Evolutionary conservation across 2,888 invertebrate species (phyloP), one percentile per base, ranked within the genome.

Genomic region (Drosophila demipolita): DNA sequence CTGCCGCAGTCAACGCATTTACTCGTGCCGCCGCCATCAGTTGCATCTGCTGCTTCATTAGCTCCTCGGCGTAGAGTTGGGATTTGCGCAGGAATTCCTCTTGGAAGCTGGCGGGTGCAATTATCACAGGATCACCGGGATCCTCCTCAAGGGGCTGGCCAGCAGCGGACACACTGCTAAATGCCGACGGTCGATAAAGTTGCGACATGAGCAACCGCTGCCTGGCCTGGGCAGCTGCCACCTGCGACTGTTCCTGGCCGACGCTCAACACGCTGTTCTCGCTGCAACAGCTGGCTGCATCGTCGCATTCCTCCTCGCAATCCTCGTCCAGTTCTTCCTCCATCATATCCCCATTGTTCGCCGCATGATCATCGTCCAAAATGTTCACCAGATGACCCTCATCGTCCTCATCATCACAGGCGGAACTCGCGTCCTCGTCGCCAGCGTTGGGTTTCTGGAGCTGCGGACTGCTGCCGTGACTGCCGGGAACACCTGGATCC

Each of bases 221-320:
- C 0, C 82, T 57, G 15, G 82, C 87, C 32, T 89, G 89, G 17
- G 79, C 87, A 7, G 89, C 89, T 0, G 83, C 83, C 9, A 69
- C 87, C 20, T 84, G 87, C 0, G 89, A 87, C 7, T 91, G 90
- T 71, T 97, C 97, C 90, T 97, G 96, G 8, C 97, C 97, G 76
- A 97, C 97, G 81, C 97, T 97, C 38, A 97, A 91, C 5, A 97
- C 97, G 50, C 97, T 97, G 88, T 96, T 97, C 85, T 96, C 96
- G 83, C 96, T 96, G 81, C 96, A 95, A 78, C 96, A 95, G 70
- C 96, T 96, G 74, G 95, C 94, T 23, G 95, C 94, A 73, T 93
- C 93, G 36, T 82, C 88, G 8, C 57, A 57, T 8, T 57, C 55
- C 23, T 91, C 90, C 50, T 87, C 78, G 15, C 45, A 45, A 38